Base-by-base conservation (phyloP, 1,140 invertebrate species). In the Geopemphigus sp. region DNA sequence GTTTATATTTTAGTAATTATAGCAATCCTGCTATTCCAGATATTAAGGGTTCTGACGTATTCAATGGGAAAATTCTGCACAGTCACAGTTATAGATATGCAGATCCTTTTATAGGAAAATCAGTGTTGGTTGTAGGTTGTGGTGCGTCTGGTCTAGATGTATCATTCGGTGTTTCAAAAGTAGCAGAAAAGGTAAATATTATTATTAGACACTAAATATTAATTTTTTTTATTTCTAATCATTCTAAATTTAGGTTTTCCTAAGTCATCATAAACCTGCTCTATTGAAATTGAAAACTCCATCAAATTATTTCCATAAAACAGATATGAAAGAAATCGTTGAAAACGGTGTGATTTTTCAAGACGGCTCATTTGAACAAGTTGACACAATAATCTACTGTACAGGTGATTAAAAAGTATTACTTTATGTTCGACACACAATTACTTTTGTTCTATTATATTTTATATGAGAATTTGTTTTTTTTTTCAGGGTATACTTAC, bases 81-180 rank as follows among this genome's bases (percentile, higher is more conserved):
- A 95, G 94, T 84, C 94, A 95, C 84, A 91, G 95, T 84, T 98
- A 96, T 85, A 87, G 95, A 82, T 86, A 87, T 8, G 91, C 92
- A 0, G 89, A 91, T 39, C 83, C 86, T 6, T 96, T 92, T 84
- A 82, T 84, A 63, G 89, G 86, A 80, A 89, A 92, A 83, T 87
- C 83, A 4, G 93, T 97, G 0, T 85, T 94, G 0, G 90, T 96
- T 45, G 85, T 97, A 32, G 96, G 96, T 11, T 94, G 92, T 64
- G 94, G 94, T 22, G 91, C 94, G 17, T 96, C 94, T 26, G 95
- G 94, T 83, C 85, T 86, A 61, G 92, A 92, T 82, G 90, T 93
- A 63, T 86, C 88, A 26, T 80, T 89, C 1, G 90, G 92, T 84
- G 83, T 92, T 8, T 83, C 88, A 29, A 83, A 85, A 61, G 84